Base-by-base conservation (phyloP, 2,797 vertebrate genomes). In the Moxostoma hubbsi region DNA sequence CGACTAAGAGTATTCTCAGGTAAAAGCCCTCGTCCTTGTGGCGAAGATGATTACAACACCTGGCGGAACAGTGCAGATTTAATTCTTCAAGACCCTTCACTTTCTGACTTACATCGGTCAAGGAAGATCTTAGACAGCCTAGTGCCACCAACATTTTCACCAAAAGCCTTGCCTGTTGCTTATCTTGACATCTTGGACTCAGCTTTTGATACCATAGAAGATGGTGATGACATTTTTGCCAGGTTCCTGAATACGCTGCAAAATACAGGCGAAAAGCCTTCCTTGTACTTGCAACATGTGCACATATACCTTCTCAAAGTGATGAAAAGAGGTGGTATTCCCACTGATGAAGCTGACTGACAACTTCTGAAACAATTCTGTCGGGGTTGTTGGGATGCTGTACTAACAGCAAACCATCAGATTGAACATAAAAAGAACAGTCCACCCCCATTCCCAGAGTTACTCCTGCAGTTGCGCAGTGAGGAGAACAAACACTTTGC, bases 241-340 rank as follows among this genome's bases (percentile, higher is more conserved):
- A 82, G 78, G 61, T 81, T 81, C 55, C 18, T 70, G 6, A 58
- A 65, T 13, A 73, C 55, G 0, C 18, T 63, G 15, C 81, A 24
- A 82, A 67, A 82, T n/a, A 9, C 45, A 6, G 62, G 62, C 12
- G 75, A 73, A 53, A 82, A 73, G 13, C 63, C 75, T 5, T 81
- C 66, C 6, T n/a, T 16, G 36, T 82, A 82, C 50, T 49, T 82
- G 1, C 51, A 73, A 16, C 46, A 69, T 3, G 15, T 79, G 47
- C 62, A 82, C 18, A 58, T 76, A 4, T 15, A n/a, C 11, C 59
- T 82, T 47, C 80, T 58, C 61, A n/a, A 57, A 10, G 77, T 58
- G 0, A 45, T 82, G 1, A 75, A 75, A 65, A 7, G 78, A 63
- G 81, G 78, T 63, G 81, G 77, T 13, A 55, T 81, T 9, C 9